A percentile compares a stretch with the other conserved stretches of the same genome.
These are phyloP conservation scores for Drosophila stalkeri DNA, from an alignment of 2,888 invertebrate genomes.

Conservation along the genomic window DNA sequence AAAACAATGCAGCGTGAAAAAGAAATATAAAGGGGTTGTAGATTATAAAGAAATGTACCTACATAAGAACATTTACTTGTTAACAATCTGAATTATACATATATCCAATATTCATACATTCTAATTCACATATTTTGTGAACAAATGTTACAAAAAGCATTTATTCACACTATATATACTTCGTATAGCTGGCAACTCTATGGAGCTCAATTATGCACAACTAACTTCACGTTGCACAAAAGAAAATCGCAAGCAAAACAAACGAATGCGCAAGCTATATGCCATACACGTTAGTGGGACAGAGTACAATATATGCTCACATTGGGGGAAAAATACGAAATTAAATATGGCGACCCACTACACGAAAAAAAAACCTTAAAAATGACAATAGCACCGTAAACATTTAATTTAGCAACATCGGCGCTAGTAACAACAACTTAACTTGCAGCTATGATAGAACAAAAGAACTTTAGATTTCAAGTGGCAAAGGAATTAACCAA, in stretches of 20 bases:
- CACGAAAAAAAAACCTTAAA: conserved; percentile 42
- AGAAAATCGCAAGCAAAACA: conserved; percentile 76
- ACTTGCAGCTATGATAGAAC: not conserved
- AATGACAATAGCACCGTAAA: conserved; percentile 34
- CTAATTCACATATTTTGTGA: not conserved
- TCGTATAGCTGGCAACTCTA: conserved; percentile 58
- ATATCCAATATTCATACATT: not conserved
- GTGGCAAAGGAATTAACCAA: not conserved
- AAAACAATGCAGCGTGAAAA: conserved; percentile 35
- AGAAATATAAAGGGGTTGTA: conserved; percentile 5
- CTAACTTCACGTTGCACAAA: conserved; percentile 77
- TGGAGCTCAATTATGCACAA: conserved; percentile 55
- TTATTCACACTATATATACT: conserved; percentile 24
- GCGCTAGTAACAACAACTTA: not conserved
- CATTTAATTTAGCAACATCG: conserved; percentile 25
- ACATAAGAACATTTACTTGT: not conserved
- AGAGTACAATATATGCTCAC: conserved; percentile 44
- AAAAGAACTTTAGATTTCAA: not conserved
- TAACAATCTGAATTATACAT: not conserved
- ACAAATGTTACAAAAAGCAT: not conserved
- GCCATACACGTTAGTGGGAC: conserved; percentile 39
- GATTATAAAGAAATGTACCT: not conserved
- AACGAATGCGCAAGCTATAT: conserved; percentile 65
- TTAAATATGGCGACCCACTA: conserved; percentile 76
- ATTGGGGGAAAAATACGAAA: conserved; percentile 61